Base-by-base conservation (phyloP, 2,113 vertebrate genomes). In the Symphodus melops region DNA sequence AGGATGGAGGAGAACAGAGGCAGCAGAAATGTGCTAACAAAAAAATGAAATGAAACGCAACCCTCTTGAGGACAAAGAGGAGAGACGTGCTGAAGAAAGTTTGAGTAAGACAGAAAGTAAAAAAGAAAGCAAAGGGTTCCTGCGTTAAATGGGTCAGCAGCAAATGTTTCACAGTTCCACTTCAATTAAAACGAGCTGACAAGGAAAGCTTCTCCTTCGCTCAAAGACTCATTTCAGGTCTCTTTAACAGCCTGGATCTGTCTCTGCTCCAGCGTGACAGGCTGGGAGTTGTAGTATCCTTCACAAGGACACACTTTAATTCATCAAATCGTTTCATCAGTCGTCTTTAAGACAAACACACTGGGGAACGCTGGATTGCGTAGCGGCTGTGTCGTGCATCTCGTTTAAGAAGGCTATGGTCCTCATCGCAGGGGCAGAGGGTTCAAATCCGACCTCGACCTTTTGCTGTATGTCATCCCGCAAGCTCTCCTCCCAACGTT, bases 121-220 rank as follows among this genome's bases (percentile, higher is more conserved):
- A 49, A 51, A 52, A 9, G 36, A 69, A 39, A 82, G 54, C 41
- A 13, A 63, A 52, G 28, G 28, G 57, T 25, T 39, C 65, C 14
- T 81, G 49, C 53, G 63, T 53, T 42, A 77, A 72, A 68, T 58
- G 16, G 77, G 71, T 69, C 58, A 77, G 37, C 9, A 12, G 56
- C 49, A 69, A 84, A 87, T 21, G 42, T n/a, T 55, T 82, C 49
- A 79, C 44, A 58, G 72, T 68, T 77, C 17, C 37, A 61, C 28
- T 57, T 28, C n/a, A 70, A 72, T 76, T 55, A 67, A 46, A 74
- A 56, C 49, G 21, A 68, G 54, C 23, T 56, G 75, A 70, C 42
- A 61, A 70, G 78, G 77, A 68, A 70, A 74, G 75, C 65, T 17
- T 46, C 46, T 11, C 39, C 56, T 53, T 72, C 44, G 28, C 39